Evolutionary conservation across 2,113 vertebrate species (phyloP).

Genomic region (Tinamus guttatus): DNA sequence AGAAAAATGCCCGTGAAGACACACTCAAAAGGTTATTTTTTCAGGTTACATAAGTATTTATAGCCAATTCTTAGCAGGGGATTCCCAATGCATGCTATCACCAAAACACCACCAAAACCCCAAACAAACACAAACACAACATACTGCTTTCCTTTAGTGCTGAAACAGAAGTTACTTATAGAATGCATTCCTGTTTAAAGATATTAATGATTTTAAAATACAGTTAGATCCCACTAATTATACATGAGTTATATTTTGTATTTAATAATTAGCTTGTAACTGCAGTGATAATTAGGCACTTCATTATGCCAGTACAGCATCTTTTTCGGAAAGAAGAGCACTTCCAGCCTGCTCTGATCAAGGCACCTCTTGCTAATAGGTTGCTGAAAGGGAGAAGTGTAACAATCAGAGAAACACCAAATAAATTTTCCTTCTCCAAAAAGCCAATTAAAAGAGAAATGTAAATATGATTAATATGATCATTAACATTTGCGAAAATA

Average conservation of each 20-base stretch:
- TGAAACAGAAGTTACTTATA: neutral
- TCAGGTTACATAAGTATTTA: neutral
- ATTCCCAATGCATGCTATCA: neutral
- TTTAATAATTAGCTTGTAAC: slow-evolving; percentile 59
- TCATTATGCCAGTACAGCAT: slow-evolving; percentile 28
- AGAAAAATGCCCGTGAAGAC: neutral
- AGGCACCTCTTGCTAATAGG: slow-evolving; percentile 1
- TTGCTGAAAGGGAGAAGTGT: slow-evolving; percentile 30
- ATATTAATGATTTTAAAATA: slow-evolving; percentile 36
- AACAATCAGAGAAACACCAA: slow-evolving; percentile 18
- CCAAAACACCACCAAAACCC: neutral
- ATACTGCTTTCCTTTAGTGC: neutral
- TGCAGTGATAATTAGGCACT: slow-evolving; percentile 46
- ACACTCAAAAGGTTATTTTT: neutral
- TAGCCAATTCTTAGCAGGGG: fast-evolving
- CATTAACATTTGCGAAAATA: slow-evolving; percentile 55
- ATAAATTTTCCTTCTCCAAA: slow-evolving; percentile 50
- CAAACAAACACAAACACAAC: neutral
- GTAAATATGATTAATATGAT: slow-evolving; percentile 67
- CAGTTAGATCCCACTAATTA: slow-evolving; percentile 62
- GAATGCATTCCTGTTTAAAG: slow-evolving; percentile 32
- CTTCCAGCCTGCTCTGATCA: neutral
- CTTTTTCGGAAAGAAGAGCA: slow-evolving; percentile 28
- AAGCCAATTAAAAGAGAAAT: slow-evolving; percentile 64
- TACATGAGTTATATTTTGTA: slow-evolving; percentile 57